phyloP scores from a whole-genome alignment of 2,797 vertebrate species.

The Pristis pectinata region DNA sequence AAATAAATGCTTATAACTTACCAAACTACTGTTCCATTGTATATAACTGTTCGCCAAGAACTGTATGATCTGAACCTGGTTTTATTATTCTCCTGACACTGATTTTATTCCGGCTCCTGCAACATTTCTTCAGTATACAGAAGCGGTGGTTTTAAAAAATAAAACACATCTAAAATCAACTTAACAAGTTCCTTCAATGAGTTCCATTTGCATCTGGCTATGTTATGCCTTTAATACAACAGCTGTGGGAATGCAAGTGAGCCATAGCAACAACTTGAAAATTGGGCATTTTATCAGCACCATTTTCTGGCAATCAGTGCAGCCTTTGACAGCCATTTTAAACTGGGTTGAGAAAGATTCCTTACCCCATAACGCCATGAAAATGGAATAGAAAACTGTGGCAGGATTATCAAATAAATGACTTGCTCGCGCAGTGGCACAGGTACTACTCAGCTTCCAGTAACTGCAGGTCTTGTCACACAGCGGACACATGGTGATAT shows the following conservation, averaged over 20 bases:
- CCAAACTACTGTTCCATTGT: background rate
- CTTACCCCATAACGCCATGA: constrained; percentile 97
- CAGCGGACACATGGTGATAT: constrained; percentile 93
- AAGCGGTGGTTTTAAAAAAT: background rate
- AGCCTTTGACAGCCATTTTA: background rate
- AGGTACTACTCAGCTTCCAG: constrained; percentile 87
- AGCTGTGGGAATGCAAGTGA: background rate
- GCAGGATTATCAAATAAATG: constrained; percentile 95
- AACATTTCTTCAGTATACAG: background rate
- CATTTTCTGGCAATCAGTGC: background rate
- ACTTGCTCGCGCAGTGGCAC: constrained; percentile 84
- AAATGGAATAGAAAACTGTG: constrained; percentile 95
- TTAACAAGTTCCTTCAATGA: background rate
- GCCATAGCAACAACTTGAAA: background rate
- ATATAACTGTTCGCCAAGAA: background rate
- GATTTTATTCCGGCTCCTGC: background rate
- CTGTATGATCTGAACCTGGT: background rate
- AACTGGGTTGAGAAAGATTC: background rate
- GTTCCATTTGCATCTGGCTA: background rate
- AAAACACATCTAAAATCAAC: background rate
- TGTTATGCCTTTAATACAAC: background rate
- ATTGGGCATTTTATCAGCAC: background rate
- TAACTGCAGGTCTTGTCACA: constrained; percentile 89
- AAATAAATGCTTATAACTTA: background rate
- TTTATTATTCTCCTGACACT: background rate